These are phyloP conservation scores for Sebastiscus tertius DNA, from an alignment of 2,797 vertebrate species.

Conservation along the genomic window DNA sequence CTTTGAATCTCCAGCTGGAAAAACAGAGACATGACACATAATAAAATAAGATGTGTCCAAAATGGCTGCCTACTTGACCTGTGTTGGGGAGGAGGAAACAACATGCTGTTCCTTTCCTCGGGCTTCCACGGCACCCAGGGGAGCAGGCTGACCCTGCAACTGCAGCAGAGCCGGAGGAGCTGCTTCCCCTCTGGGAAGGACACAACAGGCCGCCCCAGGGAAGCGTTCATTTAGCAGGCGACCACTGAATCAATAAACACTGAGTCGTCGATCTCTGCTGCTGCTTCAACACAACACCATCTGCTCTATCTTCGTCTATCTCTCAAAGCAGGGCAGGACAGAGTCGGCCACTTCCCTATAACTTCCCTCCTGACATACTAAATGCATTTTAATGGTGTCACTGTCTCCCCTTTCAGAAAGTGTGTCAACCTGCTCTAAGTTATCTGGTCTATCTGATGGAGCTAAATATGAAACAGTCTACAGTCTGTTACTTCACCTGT, in stretches of 20 bases:
- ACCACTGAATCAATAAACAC: slow-evolving; percentile 68
- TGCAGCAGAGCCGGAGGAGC: slow-evolving; percentile 46
- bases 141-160: slow-evolving; percentile 67
- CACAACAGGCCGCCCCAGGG: slow-evolving; percentile 44
- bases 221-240: slow-evolving; percentile 45
- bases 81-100: slow-evolving; percentile 61
- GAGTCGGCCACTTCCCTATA: background rate
- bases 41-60: slow-evolving; percentile 56
- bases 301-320: background rate
- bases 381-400: slow-evolving; percentile 30
- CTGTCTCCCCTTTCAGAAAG: slow-evolving; percentile 39
- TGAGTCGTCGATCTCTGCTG: slow-evolving; percentile 24
- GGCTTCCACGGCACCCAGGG: slow-evolving; percentile 64
- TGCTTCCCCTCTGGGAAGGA: slow-evolving; percentile 67
- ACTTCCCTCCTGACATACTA: background rate
- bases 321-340: slow-evolving; percentile 8
- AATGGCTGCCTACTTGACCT: slow-evolving; percentile 76
- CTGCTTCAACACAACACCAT: slow-evolving; percentile 10
- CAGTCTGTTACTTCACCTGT: slow-evolving; percentile 80
- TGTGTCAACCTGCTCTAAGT: slow-evolving; percentile 37
- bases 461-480: slow-evolving; percentile 68
- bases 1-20: background rate
- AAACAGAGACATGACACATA: slow-evolving; percentile 23
- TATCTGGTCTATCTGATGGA: slow-evolving; percentile 39
- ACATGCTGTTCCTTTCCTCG: slow-evolving; percentile 66